phyloP scores from a whole-genome alignment of 2,113 vertebrate genomes.

The Syrmaticus mikado region DNA sequence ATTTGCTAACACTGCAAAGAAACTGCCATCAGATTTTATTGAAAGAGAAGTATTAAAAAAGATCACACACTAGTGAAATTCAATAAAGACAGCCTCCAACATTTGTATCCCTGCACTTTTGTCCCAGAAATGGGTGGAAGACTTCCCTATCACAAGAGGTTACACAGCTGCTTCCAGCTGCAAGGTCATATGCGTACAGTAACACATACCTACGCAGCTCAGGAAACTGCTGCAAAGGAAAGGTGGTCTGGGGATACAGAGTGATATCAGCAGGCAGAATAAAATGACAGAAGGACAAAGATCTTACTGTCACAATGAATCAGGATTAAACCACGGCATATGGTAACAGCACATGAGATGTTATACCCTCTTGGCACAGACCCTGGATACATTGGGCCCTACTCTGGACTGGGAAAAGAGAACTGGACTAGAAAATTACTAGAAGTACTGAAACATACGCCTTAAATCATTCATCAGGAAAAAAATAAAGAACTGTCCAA shows the following conservation, averaged over 20 bases:
- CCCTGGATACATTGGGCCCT: not conserved
- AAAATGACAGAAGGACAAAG: constrained; percentile 29
- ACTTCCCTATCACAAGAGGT: not conserved
- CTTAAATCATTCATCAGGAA: not conserved
- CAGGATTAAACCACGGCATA: constrained; percentile 12
- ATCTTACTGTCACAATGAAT: constrained; percentile 37
- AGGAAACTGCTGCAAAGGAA: not conserved
- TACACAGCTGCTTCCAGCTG: not conserved
- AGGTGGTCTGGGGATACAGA: not conserved
- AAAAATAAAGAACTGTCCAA: not conserved
- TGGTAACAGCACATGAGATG: constrained; percentile 9
- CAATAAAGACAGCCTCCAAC: not conserved
- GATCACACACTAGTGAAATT: not conserved
- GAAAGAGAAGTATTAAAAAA: not conserved
- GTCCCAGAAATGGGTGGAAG: not conserved
- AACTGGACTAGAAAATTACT: not conserved
- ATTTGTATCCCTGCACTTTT: not conserved
- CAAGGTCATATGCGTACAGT: not conserved
- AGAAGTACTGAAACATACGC: not conserved
- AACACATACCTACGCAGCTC: not conserved
- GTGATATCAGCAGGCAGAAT: not conserved
- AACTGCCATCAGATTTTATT: not conserved
- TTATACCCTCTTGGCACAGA: not conserved
- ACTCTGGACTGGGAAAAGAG: not conserved
- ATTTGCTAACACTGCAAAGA: not conserved